A percentile compares a stretch with the other conserved stretches of the same genome.
Conservation (phyloP, 2,113 vertebrate genomes). For the Nyctibius bracteatus region DNA sequence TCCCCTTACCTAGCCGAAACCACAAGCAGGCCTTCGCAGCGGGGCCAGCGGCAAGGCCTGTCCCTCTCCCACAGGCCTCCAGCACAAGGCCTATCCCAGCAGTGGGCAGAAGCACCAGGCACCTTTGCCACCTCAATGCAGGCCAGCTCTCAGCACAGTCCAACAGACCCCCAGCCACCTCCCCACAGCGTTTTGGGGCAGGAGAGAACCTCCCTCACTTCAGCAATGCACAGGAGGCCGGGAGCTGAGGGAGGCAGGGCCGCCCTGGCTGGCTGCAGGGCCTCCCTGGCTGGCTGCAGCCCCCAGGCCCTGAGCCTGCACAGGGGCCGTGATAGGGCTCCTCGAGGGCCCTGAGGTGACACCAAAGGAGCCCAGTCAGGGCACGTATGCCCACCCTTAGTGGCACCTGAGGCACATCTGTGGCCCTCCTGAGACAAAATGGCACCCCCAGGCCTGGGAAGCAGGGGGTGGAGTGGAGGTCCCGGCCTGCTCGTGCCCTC, state of each 20-base stretch:
- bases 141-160: neutral
- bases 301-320: accelerated
- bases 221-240: accelerated
- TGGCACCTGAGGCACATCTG: accelerated
- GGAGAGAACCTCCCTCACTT: accelerated
- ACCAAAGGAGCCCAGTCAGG: too few relatives aligned
- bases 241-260: neutral
- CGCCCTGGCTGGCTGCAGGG: too few relatives aligned
- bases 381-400: neutral
- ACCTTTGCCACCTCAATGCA: accelerated
- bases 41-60: accelerated
- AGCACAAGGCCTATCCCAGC: too few relatives aligned
- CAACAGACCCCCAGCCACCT: neutral
- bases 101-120: accelerated
- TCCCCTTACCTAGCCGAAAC: accelerated
- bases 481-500: neutral
- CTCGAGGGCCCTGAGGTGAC: neutral
- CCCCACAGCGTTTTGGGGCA: neutral
- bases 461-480: accelerated
- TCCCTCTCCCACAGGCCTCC: accelerated
- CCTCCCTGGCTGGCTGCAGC: neutral
- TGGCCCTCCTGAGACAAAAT: neutral
- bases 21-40: accelerated
- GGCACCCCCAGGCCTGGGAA: neutral
- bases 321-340: accelerated